Evolutionary conservation across 2,113 vertebrate genomes (phyloP).

Genomic region (Pangasianodon gigas): DNA sequence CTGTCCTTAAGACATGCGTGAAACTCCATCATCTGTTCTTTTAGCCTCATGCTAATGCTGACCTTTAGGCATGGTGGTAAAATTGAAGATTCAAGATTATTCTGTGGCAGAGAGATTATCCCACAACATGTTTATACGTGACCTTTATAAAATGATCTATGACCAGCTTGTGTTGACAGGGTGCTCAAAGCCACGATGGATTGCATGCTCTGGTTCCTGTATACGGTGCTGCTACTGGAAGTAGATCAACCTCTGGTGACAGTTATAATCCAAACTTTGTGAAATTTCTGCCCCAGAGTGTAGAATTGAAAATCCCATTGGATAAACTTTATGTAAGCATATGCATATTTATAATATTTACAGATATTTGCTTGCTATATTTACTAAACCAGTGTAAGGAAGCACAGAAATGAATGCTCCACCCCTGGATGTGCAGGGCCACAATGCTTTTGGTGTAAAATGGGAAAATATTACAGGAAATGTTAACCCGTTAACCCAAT

Average conservation of each 20-base stretch:
- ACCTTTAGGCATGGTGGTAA: not conserved
- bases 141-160: slow-evolving; percentile 4
- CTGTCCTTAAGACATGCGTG: not conserved
- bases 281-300: not conserved
- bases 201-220: not conserved
- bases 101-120: not conserved
- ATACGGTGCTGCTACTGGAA: not conserved
- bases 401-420: too few species aligned
- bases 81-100: not conserved
- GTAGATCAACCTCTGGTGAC: not conserved
- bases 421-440: not conserved
- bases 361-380: not conserved
- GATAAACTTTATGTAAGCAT: not conserved
- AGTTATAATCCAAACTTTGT: not conserved
- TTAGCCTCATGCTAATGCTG: slow-evolving; percentile 10
- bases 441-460: too few species aligned
- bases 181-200: not conserved
- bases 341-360: not conserved
- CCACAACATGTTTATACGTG: not conserved
- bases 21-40: not conserved
- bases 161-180: not conserved
- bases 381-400: too few species aligned
- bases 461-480: too few species aligned
- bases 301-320: not conserved
- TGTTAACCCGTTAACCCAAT: too few species aligned